These are phyloP conservation scores for Patiria pectinifera DNA, from an alignment of 53 echinoderm and acorn worm species.

Conservation along the genomic window DNA sequence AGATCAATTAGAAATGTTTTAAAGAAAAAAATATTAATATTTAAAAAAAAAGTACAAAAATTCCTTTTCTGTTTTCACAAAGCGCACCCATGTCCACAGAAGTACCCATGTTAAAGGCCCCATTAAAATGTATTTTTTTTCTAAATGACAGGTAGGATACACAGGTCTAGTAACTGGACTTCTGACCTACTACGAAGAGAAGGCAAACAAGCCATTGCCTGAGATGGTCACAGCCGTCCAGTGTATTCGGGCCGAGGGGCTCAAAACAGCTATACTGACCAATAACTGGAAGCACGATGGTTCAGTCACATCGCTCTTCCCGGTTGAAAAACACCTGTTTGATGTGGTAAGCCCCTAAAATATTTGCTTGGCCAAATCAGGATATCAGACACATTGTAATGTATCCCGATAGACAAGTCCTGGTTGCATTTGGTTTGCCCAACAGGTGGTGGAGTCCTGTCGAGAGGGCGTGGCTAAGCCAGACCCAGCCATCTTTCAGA, in stretches of 20 bases:
- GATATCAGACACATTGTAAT: too few species aligned
- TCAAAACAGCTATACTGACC: slow-evolving; percentile 86
- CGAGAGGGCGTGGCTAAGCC: slow-evolving; percentile 81
- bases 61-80: too few species aligned
- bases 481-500: slow-evolving; percentile 76
- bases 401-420: too few species aligned
- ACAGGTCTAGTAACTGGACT: slow-evolving; percentile 66
- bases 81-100: too few species aligned
- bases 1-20: too few species aligned
- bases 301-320: slow-evolving; percentile 53
- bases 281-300: slow-evolving; percentile 87
- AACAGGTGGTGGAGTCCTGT: slow-evolving; percentile 88
- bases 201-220: slow-evolving; percentile 61
- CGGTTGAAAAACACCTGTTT: slow-evolving; percentile 68
- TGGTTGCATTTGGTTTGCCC: background rate
- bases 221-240: slow-evolving; percentile 90
- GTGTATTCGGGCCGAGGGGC: slow-evolving; percentile 85
- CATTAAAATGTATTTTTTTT: background rate
- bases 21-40: too few species aligned
- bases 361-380: background rate
- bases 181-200: slow-evolving; percentile 59
- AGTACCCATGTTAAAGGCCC: background rate
- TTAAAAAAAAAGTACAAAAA: too few species aligned
- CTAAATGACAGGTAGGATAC: slow-evolving; percentile 69
- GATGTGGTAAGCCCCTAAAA: slow-evolving; percentile 75